These are phyloP conservation scores for Procavia capensis DNA, from an alignment of 2,113 vertebrate species.

Conservation along the genomic window DNA sequence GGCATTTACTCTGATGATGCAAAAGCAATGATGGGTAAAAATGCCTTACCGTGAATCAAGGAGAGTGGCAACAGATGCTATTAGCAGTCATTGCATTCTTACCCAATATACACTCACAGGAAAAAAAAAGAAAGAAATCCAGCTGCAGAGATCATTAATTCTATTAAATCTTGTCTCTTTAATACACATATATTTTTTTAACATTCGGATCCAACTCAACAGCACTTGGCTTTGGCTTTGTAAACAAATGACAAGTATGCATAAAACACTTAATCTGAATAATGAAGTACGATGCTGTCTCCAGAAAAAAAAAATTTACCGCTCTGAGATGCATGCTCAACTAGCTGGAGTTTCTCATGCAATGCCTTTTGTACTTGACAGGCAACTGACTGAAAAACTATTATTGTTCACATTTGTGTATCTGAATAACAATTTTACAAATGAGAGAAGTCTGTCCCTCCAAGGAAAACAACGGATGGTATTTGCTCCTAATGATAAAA, in stretches of 20 bases:
- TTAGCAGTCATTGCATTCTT: not conserved
- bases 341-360: not conserved
- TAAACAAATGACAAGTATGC: not conserved
- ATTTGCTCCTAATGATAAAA: not conserved
- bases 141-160: not conserved
- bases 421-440: not conserved
- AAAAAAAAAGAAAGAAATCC: not conserved
- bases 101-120: not conserved
- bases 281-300: not conserved
- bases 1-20: not conserved
- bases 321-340: not conserved
- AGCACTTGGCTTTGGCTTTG: too few species aligned
- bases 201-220: too few species aligned
- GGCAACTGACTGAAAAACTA: not conserved
- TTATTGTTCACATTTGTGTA: not conserved
- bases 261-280: not conserved
- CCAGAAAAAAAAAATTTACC: constrained; percentile 23
- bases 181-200: not conserved
- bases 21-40: not conserved
- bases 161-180: not conserved
- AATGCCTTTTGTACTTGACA: not conserved
- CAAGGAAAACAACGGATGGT: not conserved
- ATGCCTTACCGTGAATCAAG: not conserved
- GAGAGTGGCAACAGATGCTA: not conserved
- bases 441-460: not conserved